A percentile compares a stretch with the other conserved stretches of the same genome.
Conservation (phyloP, 2,113 vertebrate genomes). For the Gasterosteus nipponicus region DNA sequence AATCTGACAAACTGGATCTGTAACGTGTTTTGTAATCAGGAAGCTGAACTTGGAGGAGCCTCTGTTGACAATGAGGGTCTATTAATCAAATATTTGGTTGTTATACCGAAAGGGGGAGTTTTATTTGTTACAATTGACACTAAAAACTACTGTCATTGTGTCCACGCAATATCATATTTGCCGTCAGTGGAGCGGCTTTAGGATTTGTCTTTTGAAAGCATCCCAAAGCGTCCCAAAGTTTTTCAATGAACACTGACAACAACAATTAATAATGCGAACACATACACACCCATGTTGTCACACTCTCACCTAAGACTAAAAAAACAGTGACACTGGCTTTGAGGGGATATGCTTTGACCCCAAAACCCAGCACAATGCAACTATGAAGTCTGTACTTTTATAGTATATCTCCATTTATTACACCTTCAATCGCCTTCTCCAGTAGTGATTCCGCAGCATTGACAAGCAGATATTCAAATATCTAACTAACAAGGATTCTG, state of each 20-base stretch:
- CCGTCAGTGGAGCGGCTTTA: conserved; percentile 8
- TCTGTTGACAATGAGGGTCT: conserved; percentile 48
- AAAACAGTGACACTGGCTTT: conserved; percentile 44
- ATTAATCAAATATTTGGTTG: conserved; percentile 51
- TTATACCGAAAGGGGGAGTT: conserved; percentile 31
- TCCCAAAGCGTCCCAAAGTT: conserved; percentile 32
- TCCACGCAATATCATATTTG: conserved; percentile 46
- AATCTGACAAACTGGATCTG: conserved; percentile 43
- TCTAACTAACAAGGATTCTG: conserved; percentile 19
- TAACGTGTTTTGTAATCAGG: conserved; percentile 72
- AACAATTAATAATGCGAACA: conserved; percentile 41
- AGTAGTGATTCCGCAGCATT: conserved; percentile 8
- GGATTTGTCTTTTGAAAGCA: conserved; percentile 24
- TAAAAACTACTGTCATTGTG: conserved; percentile 34
- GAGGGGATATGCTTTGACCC: conserved; percentile 48
- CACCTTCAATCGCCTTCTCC: neutral
- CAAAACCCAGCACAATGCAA: conserved; percentile 54
- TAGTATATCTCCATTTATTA: conserved; percentile 31
- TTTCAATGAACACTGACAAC: conserved; percentile 24
- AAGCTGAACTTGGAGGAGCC: conserved; percentile 50
- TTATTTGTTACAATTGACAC: conserved; percentile 51
- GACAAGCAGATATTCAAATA: conserved; percentile 36
- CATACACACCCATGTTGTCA: conserved; percentile 40
- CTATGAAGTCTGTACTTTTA: conserved; percentile 36
- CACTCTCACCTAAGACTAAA: conserved; percentile 38